Evolutionary conservation across 1,140 invertebrate genomes (phyloP).

Genomic region (Arctopsyche grandis): DNA sequence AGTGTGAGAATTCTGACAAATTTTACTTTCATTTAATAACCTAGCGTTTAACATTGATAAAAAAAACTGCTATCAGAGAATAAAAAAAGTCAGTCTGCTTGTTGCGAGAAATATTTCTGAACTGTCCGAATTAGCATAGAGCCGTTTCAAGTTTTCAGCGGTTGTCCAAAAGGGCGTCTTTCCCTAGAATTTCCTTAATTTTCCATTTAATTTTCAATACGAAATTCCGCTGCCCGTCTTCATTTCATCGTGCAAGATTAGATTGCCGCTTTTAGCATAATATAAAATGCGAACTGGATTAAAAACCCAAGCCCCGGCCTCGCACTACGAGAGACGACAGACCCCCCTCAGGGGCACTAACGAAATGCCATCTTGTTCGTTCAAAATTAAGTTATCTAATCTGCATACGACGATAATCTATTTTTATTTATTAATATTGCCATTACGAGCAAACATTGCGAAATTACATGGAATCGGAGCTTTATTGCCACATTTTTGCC

Average conservation of each 20-base stretch:
- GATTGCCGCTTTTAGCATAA: constrained; percentile 16
- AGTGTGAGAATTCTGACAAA: too few species aligned
- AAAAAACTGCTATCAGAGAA: too few species aligned
- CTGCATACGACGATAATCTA: constrained; percentile 6
- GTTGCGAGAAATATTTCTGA: too few species aligned
- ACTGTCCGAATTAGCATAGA: too few species aligned
- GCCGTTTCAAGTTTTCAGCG: too few species aligned
- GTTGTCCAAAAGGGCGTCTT: too few species aligned
- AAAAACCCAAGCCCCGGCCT: neutral
- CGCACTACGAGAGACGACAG: too few species aligned
- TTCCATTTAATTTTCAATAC: constrained; percentile 9
- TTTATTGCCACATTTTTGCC: constrained; percentile 4
- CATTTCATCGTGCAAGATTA: constrained; percentile 2
- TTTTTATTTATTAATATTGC: neutral
- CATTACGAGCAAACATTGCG: neutral
- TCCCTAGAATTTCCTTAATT: neutral
- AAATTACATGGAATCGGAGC: neutral
- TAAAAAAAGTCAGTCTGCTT: too few species aligned
- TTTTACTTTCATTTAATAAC: too few species aligned
- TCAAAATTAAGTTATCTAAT: constrained; percentile 17
- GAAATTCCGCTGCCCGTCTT: neutral
- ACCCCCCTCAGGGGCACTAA: too few species aligned
- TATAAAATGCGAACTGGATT: constrained; percentile 1
- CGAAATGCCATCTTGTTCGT: too few species aligned
- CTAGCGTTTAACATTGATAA: too few species aligned